A percentile compares a stretch with the other conserved stretches of the same genome.
Evolutionary conservation across 2,113 vertebrate species (phyloP).

Genomic region (Nyctibius bracteatus): DNA sequence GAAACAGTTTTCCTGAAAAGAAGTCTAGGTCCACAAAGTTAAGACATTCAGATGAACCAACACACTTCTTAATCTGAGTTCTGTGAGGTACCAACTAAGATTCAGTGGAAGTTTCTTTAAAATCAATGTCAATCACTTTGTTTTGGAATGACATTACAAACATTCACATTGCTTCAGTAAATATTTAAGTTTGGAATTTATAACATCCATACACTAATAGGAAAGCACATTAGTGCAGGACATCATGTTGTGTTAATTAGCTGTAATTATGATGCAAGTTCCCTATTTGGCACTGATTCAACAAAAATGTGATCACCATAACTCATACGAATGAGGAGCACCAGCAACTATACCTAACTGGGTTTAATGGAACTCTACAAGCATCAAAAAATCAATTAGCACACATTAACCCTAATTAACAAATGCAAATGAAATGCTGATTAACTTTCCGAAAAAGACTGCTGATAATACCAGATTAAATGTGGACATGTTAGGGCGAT

Average conservation of each 20-base stretch:
- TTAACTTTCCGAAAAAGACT: conserved; percentile 84
- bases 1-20: not conserved
- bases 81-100: not conserved
- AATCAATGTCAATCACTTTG: not conserved
- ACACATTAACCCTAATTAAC: conserved; percentile 86
- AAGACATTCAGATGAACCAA: not conserved
- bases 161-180: conserved; percentile 14
- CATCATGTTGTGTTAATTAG: conserved; percentile 82
- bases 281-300: conserved; percentile 76
- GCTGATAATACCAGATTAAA: conserved; percentile 69
- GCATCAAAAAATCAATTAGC: conserved; percentile 88
- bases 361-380: conserved; percentile 81
- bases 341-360: conserved; percentile 76
- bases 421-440: conserved; percentile 83
- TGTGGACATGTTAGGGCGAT: conserved; percentile 79
- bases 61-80: not conserved
- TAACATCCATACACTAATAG: conserved; percentile 56
- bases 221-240: conserved; percentile 63
- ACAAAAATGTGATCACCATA: conserved; percentile 79
- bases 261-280: conserved; percentile 81
- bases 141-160: not conserved
- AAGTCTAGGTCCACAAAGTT: not conserved
- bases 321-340: conserved; percentile 74
- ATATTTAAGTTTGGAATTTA: conserved; percentile 65
- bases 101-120: not conserved